Conservation (phyloP, 2,797 vertebrate species). For the Channa striata region DNA sequence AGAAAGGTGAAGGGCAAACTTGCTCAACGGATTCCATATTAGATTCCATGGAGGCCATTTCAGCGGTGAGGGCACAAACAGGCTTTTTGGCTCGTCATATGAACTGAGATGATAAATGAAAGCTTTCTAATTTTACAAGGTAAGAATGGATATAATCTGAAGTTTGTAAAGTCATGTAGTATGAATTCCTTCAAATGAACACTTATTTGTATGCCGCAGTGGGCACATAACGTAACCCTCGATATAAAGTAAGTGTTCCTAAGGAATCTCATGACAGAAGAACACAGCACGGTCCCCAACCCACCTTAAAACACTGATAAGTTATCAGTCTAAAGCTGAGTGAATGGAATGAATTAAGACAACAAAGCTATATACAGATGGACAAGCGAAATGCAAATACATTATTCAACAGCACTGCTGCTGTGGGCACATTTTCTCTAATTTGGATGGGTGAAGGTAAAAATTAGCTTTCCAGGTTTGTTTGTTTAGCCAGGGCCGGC, state of each 20-base stretch:
- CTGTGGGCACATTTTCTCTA: slow-evolving; percentile 50
- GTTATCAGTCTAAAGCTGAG: neutral
- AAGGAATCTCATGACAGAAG: neutral
- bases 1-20: slow-evolving; percentile 24
- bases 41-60: neutral
- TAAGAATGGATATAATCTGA: neutral
- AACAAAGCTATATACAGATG: slow-evolving; percentile 33
- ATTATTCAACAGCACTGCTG: slow-evolving; percentile 53
- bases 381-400: slow-evolving; percentile 19
- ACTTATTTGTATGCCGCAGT: too few relatives aligned
- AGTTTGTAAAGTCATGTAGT: too few relatives aligned
- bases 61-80: neutral
- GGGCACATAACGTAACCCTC: neutral
- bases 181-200: too few relatives aligned
- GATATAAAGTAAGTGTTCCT: neutral
- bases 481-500: slow-evolving; percentile 19
- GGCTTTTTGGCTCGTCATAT: too few relatives aligned
- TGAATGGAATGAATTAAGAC: slow-evolving; percentile 30
- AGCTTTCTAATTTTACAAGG: neutral
- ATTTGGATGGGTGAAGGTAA: slow-evolving; percentile 20
- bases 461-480: slow-evolving; percentile 28
- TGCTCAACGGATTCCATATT: slow-evolving; percentile 1
- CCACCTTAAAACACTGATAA: slow-evolving; percentile 19
- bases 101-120: neutral
- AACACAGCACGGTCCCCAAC: neutral